Percentiles rank a stretch among this genome's conserved stretches.
Conservation (phyloP, 2,888 invertebrate genomes). For the Syrista parreyssii region DNA sequence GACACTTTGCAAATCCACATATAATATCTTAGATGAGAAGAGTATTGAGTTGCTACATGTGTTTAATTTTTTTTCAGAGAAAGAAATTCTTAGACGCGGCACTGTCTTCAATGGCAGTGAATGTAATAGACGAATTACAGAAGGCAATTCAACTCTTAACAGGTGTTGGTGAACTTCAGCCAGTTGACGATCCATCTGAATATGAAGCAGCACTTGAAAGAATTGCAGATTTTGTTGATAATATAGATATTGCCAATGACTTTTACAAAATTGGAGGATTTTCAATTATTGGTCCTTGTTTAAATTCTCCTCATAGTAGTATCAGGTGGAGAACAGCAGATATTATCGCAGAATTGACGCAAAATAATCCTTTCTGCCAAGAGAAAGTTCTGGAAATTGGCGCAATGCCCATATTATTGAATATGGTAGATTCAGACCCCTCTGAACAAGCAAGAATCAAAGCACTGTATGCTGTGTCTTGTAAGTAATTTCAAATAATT, state of each 20-base stretch:
- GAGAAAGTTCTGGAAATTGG: conserved; percentile 74
- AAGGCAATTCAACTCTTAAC: conserved; percentile 73
- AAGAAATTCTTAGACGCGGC: conserved; percentile 79
- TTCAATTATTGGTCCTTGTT: conserved; percentile 75
- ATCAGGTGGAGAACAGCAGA: conserved; percentile 76
- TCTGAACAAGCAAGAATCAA: conserved; percentile 73
- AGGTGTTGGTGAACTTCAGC: conserved; percentile 66
- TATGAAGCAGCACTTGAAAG: conserved; percentile 75
- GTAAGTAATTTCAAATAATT: conserved; percentile 67
- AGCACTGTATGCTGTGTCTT: conserved; percentile 83
- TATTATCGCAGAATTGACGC: conserved; percentile 81
- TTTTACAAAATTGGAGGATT: conserved; percentile 89
- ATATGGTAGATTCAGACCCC: conserved; percentile 70
- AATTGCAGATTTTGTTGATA: conserved; percentile 77
- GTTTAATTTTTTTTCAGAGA: conserved; percentile 68
- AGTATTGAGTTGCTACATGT: neutral
- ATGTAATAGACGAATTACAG: conserved; percentile 76
- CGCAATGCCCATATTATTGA: conserved; percentile 73
- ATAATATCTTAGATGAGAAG: neutral
- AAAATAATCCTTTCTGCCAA: conserved; percentile 90
- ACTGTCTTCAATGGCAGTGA: conserved; percentile 76
- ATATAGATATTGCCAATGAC: conserved; percentile 85
- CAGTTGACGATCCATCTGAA: conserved; percentile 70
- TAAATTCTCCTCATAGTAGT: conserved; percentile 72
- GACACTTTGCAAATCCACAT: neutral